Base-by-base conservation (phyloP, 92 coral and sea anemone species). In the Actinernus sp. region DNA sequence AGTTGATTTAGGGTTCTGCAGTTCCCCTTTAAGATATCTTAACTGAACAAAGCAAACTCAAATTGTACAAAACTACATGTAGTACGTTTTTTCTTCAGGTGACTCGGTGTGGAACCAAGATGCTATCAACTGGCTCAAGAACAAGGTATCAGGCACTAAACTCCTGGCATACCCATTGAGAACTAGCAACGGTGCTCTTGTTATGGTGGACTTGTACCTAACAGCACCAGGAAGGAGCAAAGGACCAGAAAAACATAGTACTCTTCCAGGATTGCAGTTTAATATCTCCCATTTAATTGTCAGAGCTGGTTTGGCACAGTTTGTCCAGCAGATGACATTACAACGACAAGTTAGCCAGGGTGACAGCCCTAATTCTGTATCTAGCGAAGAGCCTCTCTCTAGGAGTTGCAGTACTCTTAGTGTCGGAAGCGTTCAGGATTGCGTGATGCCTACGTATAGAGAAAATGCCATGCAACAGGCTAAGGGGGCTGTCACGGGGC, bases 221-320 rank as follows among this genome's bases (percentile, higher is more conserved):
- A 44, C 46, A 12, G 59, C 40, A 10, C 43, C 82, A 43, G 68
- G 32, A 10, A 63, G 40, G 9, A 25, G 47, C 7, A 58, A 58
- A 21, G 53, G 30, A 8, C 46, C 73, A 65, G 58, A 66, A 32
- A 56, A 63, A 18, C 55, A 41, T 13, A 29, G 45, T 14, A 17
- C 55, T 27, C 51, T 90, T 0, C 96, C 92, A 4, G 82, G 79
- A 3, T 61, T 74, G 54, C 81, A 74, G 61, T 81, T 48, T 60
- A 90, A 89, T 47, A 86, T 90, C 18, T 70, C 92, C 5, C 71
- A 90, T 48, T 74, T 67, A 65, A 86, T 90, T 92, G 49, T 90
- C 10, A 45, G 41, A 1, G 82, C 77, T 4, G 89, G 96, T 0
- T 46, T 63, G 43, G 92, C 92, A 17, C 79, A 86, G 49, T 61